These are phyloP conservation scores for Otus scops DNA, from an alignment of 2,797 vertebrate species.

Conservation along the genomic window DNA sequence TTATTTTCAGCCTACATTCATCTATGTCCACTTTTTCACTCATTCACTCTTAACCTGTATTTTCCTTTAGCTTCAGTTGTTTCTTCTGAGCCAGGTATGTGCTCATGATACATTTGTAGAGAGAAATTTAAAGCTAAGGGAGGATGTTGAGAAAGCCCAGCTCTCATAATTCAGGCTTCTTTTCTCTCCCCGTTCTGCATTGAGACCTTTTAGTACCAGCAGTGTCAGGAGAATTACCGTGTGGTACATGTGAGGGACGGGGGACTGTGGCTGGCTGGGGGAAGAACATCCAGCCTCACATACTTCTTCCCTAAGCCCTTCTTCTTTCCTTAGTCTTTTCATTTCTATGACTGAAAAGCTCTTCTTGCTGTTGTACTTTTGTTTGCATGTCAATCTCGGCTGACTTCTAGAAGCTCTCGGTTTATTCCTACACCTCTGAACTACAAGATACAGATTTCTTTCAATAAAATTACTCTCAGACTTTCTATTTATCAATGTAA, in stretches of 20 bases:
- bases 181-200: background rate
- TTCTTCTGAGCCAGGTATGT: background rate
- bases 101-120: background rate
- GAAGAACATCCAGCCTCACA: background rate
- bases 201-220: background rate
- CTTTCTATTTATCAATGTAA: background rate
- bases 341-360: background rate
- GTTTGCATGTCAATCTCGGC: background rate
- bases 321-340: background rate
- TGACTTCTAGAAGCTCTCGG: background rate
- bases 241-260: accelerated
- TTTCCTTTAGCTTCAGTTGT: background rate
- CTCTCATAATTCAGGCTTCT: background rate
- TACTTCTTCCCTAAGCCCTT: background rate
- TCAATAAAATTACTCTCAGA: background rate
- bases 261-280: background rate
- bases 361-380: background rate
- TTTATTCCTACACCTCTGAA: background rate
- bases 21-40: background rate
- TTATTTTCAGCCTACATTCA: background rate
- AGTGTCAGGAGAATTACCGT: background rate
- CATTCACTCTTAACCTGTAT: background rate
- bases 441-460: background rate
- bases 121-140: background rate
- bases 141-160: background rate